Percentiles rank a stretch among this genome's conserved stretches.
These are phyloP conservation scores for Orius insidiosus DNA, from an alignment of 1,140 invertebrate genomes.

Conservation along the genomic window DNA sequence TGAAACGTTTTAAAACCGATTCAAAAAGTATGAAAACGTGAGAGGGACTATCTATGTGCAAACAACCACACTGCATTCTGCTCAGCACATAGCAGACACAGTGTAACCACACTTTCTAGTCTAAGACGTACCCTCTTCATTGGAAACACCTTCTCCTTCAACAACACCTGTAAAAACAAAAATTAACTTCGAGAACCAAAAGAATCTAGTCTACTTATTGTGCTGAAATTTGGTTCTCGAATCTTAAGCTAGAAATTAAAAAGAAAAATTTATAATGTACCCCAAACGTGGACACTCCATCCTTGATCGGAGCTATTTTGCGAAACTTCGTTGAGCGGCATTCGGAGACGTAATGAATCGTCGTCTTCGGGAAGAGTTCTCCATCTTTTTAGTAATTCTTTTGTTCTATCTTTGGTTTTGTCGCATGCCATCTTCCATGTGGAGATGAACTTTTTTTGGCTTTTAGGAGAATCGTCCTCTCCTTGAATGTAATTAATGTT, in stretches of 20 bases:
- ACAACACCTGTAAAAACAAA: too few species aligned
- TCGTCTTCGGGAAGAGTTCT: conserved; percentile 37
- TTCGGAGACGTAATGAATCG: conserved; percentile 22
- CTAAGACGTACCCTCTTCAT: background rate
- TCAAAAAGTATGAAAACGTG: background rate
- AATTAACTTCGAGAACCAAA: too few species aligned
- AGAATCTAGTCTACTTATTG: too few species aligned
- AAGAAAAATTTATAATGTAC: conserved; percentile 26
- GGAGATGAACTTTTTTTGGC: conserved; percentile 44
- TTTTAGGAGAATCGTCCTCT: conserved; percentile 29
- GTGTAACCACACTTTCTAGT: too few species aligned
- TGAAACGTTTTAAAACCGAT: background rate
- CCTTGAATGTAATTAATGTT: conserved; percentile 4
- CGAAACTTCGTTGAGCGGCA: conserved; percentile 18
- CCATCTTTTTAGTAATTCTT: conserved; percentile 47
- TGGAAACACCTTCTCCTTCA: background rate
- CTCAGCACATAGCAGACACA: background rate
- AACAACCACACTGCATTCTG: background rate
- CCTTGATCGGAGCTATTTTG: conserved; percentile 24
- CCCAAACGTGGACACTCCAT: conserved; percentile 55
- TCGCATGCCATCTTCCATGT: conserved; percentile 52
- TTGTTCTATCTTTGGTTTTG: conserved; percentile 45
- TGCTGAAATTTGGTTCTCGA: too few species aligned
- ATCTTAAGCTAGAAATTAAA: background rate
- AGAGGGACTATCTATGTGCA: background rate